Evolutionary conservation across 2,888 invertebrate species (phyloP), one percentile per base, ranked within the genome.

Genomic region (Microctonus aethiopoides): DNA sequence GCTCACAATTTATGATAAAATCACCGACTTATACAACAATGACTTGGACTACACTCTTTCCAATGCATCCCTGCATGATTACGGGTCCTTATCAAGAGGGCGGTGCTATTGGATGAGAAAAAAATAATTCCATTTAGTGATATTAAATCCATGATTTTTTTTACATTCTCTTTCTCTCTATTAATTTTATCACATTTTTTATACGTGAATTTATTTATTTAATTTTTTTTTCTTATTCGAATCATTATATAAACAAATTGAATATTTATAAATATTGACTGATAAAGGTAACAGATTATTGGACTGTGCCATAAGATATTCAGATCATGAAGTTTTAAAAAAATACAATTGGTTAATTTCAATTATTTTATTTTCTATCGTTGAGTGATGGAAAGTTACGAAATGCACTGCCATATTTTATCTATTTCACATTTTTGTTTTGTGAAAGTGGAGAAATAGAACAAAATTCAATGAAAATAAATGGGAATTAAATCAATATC

Each of bases 11-110:
- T 61, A 86, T 86, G 85, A 83, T 86, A 82, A 76, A 91, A 73
- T 89, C 92, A 0, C 90, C 91, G 68, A 94, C 94, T 62, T 89
- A 91, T 84, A 94, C 94, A 68, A 94, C 94, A 62, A 92, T 92
- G 89, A 93, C 94, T 79, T 92, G 94, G 92, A 94, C 94, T 69
- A 95, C 94, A 75, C 89, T 94, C 83, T 94, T 94, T 87, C 95
- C 95, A 72, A 94, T 94, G 94, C 94, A 94, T 86, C 93, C 93
- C 57, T 95, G 95, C 88, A 92, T 94, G 87, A 93, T 94, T 80
- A 94, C 95, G 74, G 95, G 95, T 76, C 94, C 94, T 72, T 95
- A 94, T 88, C 94, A 93, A 86, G 93, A 93, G 84, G 89, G 89
- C 78, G 85, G 85, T 34, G 84, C 86, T 67, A 85, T 83, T 59